Conservation (phyloP, 2,797 vertebrate genomes). For the Lacerta bilineata region DNA sequence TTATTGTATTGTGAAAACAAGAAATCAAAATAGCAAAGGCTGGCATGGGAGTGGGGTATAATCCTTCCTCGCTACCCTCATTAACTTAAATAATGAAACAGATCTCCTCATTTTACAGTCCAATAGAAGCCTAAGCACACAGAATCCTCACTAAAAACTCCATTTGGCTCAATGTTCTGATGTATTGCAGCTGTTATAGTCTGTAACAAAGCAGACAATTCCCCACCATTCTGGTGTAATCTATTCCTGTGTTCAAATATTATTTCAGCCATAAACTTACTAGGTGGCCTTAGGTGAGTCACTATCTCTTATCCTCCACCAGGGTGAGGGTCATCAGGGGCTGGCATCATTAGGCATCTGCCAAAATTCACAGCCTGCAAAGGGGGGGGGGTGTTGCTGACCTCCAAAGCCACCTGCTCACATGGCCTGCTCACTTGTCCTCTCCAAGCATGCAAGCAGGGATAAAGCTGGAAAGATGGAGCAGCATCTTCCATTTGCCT, state of each 20-base stretch:
- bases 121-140: background rate
- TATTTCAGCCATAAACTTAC: constrained; percentile 25
- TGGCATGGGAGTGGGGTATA: background rate
- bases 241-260: constrained; percentile 13
- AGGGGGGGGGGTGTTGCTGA: too few species aligned
- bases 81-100: background rate
- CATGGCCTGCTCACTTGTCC: too few species aligned
- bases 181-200: constrained; percentile 5
- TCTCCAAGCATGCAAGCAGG: constrained; percentile 1
- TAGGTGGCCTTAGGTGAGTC: constrained; percentile 15
- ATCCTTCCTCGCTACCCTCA: background rate
- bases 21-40: background rate
- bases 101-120: background rate
- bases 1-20: too few species aligned
- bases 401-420: too few species aligned
- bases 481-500: background rate
- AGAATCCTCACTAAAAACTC: background rate
- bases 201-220: constrained; percentile 38
- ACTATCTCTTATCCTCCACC: background rate
- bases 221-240: background rate
- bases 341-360: constrained; percentile 20
- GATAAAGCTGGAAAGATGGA: background rate
- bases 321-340: background rate
- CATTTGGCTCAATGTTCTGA: background rate
- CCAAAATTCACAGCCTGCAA: background rate